Base-by-base conservation (phyloP, 1,140 invertebrate genomes). In the Tribolium castaneum region DNA sequence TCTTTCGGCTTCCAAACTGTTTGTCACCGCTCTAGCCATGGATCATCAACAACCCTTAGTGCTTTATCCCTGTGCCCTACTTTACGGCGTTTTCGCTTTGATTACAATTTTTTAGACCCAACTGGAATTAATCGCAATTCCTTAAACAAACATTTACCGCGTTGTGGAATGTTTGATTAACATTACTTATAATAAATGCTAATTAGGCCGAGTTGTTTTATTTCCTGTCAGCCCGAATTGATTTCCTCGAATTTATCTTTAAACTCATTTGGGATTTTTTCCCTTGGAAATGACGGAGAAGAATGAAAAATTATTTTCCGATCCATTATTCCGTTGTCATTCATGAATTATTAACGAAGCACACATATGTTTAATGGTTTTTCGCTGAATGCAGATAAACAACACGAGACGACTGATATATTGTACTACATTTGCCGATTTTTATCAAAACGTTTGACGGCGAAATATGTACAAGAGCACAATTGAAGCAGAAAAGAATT, bases 61-160 rank as follows among this genome's bases (percentile, higher is more conserved):
- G 71, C 94, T 94, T 16, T 96, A 97, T 89, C 95, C 95, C 6
- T 96, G 95, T 88, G 92, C 92, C 54, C 89, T 96, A 45, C 89
- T 97, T 50, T 96, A 96, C 87, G 93, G 93, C 54, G 94, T 96
- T 34, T 97, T 97, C 88, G 94, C 95, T 66, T 89, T 96, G 56
- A 90, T 96, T 77, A 94, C 94, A 74, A 91, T 96, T 82, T 96
- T 95, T 87, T 95, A 88, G 89, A 62, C n/a, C 35, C 7, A 7
- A 59, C 16, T 22, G 9, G 22, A 25, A 25, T n/a, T n/a, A n/a
- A n/a, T n/a, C n/a, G n/a, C n/a, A n/a, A n/a, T n/a, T n/a, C n/a
- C n/a, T n/a, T n/a, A 25, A 25, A 25, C 22, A 25, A 25, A n/a
- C n/a, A n/a, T n/a, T n/a, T n/a, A n/a, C n/a, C 16, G 16, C 2